Conservation (phyloP, 2,797 vertebrate genomes). For the Lithobates pipiens region DNA sequence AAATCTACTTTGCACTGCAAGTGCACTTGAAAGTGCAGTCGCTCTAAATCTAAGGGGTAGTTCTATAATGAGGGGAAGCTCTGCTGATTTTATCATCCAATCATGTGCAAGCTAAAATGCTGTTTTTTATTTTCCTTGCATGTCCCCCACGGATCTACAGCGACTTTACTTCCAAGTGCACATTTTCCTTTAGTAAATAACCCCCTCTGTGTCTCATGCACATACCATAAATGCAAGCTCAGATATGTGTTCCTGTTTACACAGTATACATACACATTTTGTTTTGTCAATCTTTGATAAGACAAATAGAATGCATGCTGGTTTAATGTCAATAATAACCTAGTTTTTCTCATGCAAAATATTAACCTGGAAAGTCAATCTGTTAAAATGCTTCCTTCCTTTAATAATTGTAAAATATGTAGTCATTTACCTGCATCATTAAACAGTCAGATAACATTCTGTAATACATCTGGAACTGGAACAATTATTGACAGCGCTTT, state of each 20-base stretch:
- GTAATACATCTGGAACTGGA: conserved; percentile 67
- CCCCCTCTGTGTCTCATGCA: not conserved
- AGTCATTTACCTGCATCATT: conserved; percentile 75
- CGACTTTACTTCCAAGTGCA: too few species aligned
- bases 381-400: conserved; percentile 7
- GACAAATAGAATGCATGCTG: conserved; percentile 10
- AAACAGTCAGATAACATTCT: conserved; percentile 73
- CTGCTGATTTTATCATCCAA: too few species aligned
- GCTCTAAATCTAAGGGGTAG: too few species aligned
- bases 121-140: too few species aligned
- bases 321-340: conserved; percentile 22
- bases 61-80: too few species aligned
- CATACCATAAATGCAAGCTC: not conserved
- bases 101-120: too few species aligned
- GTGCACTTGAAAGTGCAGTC: too few species aligned
- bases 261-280: not conserved
- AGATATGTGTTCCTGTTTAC: not conserved
- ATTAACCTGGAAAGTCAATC: conserved; percentile 14
- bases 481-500: conserved; percentile 82
- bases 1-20: too few species aligned
- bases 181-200: too few species aligned
- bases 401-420: conserved; percentile 68
- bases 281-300: not conserved
- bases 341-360: conserved; percentile 38
- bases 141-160: too few species aligned